Evolutionary conservation across 2,113 vertebrate genomes (phyloP).

Genomic region (Passer montanus): DNA sequence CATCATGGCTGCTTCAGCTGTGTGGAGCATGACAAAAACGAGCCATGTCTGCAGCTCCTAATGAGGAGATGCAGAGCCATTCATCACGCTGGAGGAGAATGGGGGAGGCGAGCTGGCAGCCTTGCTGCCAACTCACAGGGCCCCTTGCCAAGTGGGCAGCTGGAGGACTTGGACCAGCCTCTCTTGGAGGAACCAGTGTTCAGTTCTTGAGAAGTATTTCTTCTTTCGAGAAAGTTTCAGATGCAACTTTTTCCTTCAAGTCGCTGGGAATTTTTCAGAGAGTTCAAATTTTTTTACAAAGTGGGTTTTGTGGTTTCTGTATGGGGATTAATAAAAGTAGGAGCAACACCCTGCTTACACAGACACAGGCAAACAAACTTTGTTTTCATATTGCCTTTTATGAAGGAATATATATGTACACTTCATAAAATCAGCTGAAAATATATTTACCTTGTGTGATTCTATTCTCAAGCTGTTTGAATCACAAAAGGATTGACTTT

Average conservation of each 20-base stretch:
- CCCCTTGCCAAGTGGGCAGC: conserved; percentile 39
- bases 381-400: neutral
- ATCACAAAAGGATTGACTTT: neutral
- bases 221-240: neutral
- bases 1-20: conserved; percentile 15
- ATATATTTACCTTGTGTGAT: neutral
- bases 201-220: conserved; percentile 1
- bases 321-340: neutral
- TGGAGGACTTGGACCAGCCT: conserved; percentile 26
- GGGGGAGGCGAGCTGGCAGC: conserved; percentile 28
- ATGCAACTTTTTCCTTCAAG: neutral
- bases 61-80: conserved; percentile 39
- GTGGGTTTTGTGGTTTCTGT: neutral
- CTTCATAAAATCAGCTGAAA: neutral
- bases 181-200: neutral
- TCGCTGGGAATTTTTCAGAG: neutral
- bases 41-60: conserved; percentile 25
- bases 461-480: neutral
- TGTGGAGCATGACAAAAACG: conserved; percentile 3
- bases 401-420: neutral
- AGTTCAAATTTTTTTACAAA: neutral
- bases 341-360: neutral
- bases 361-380: neutral
- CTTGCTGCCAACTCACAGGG: neutral
- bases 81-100: conserved; percentile 17